These are phyloP conservation scores for Ciona savignyi DNA, from an alignment of 23 tunicate genomes.

Conservation along the genomic window DNA sequence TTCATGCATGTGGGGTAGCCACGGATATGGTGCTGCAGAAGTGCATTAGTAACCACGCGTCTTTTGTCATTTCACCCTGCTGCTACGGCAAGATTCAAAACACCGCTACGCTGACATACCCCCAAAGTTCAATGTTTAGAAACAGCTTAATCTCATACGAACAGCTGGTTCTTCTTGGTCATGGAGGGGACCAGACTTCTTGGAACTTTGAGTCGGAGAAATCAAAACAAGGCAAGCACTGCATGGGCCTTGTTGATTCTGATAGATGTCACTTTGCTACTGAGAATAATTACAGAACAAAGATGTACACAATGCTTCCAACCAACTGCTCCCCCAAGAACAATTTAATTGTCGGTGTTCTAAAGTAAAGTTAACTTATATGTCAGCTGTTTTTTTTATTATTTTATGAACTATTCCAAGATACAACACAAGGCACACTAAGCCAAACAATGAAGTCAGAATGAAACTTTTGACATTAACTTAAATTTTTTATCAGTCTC, in stretches of 20 bases:
- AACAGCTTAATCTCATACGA: constrained; percentile 11
- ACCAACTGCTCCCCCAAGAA: constrained; percentile 84
- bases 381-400: not conserved
- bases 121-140: constrained; percentile 61
- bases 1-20: constrained; percentile 99
- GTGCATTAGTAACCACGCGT: constrained; percentile 51
- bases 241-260: constrained; percentile 84
- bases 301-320: constrained; percentile 65
- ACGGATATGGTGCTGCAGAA: constrained; percentile 85
- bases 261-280: constrained; percentile 54
- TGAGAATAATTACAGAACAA: constrained; percentile 34
- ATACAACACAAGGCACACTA: no score
- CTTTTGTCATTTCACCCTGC: constrained; percentile 90
- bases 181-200: constrained; percentile 91
- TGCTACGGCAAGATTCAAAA: constrained; percentile 93
- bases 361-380: not conserved
- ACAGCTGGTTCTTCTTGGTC: constrained; percentile 65
- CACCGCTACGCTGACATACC: constrained; percentile 45
- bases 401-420: no score
- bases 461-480: no score
- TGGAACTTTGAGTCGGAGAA: constrained; percentile 75
- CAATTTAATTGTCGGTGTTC: constrained; percentile 69
- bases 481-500: no score
- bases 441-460: no score
- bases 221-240: constrained; percentile 70